Conservation (phyloP, 2,113 vertebrate genomes). For the Austrofundulus limnaeus region DNA sequence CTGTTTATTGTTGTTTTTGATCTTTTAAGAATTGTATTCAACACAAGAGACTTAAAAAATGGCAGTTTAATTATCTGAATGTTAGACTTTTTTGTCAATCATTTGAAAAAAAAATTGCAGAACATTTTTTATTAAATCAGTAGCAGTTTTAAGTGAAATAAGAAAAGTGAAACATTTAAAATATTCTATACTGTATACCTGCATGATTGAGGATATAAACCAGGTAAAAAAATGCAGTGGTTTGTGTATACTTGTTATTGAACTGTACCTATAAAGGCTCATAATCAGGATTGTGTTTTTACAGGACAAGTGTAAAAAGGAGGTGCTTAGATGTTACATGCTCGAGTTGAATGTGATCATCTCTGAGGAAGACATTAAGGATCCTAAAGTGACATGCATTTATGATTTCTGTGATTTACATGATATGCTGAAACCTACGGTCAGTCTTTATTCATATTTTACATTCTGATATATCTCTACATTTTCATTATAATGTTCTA, state of each 20-base stretch:
- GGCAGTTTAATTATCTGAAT: no score
- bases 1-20: no score
- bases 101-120: no score
- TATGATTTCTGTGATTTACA: fast-evolving
- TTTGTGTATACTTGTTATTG: neutral
- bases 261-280: neutral
- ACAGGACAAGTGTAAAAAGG: slow-evolving; percentile 42
- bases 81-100: no score
- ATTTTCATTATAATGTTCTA: neutral
- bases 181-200: no score
- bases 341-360: slow-evolving; percentile 69
- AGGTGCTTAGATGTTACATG: slow-evolving; percentile 69
- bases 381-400: neutral
- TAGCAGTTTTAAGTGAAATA: no score
- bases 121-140: no score
- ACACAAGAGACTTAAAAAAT: no score
- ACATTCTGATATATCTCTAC: neutral
- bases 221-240: no score
- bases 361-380: slow-evolving; percentile 8
- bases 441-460: neutral
- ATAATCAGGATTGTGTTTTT: slow-evolving; percentile 15
- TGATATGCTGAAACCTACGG: fast-evolving
- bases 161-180: no score
- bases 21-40: no score
- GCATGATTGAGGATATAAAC: no score